phyloP scores from a whole-genome alignment of 1,140 invertebrate species.

The Diachasma alloeum region DNA sequence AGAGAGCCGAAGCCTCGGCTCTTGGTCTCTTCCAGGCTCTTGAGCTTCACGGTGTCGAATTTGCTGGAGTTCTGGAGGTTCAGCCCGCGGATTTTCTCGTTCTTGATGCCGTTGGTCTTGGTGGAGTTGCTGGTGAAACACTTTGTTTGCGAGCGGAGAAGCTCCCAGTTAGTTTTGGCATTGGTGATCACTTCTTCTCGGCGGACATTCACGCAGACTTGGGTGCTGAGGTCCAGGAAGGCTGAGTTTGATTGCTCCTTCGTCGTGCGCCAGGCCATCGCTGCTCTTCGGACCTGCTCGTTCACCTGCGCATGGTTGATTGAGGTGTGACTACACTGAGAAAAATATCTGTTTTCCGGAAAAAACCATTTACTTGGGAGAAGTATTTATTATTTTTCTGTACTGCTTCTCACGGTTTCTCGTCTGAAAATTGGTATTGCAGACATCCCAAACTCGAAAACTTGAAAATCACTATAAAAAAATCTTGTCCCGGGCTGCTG shows the following conservation, averaged over 20 bases:
- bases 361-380: too few relatives aligned
- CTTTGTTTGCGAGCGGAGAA: conserved; percentile 75
- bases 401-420: too few relatives aligned
- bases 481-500: too few relatives aligned
- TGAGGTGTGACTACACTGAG: too few relatives aligned
- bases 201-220: conserved; percentile 72
- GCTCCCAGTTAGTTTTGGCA: conserved; percentile 82
- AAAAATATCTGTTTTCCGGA: too few relatives aligned
- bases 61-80: conserved; percentile 50
- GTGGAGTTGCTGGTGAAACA: conserved; percentile 35
- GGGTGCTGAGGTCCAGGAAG: conserved; percentile 73
- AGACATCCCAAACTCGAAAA: too few relatives aligned
- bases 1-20: conserved; percentile 50
- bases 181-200: conserved; percentile 83
- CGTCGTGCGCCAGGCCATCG: conserved; percentile 77
- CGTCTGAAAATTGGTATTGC: too few relatives aligned
- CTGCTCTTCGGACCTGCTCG: conserved; percentile 77
- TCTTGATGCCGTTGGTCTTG: conserved; percentile 40
- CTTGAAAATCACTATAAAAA: too few relatives aligned
- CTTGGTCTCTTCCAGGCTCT: conserved; percentile 44
- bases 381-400: too few relatives aligned
- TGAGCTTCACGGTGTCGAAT: conserved; percentile 43
- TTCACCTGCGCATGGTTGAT: too few relatives aligned
- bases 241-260: conserved; percentile 76
- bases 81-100: conserved; percentile 40